These are phyloP conservation scores for Drosophila grimshawi DNA, from an alignment of 1,140 invertebrate genomes.

Conservation along the genomic window DNA sequence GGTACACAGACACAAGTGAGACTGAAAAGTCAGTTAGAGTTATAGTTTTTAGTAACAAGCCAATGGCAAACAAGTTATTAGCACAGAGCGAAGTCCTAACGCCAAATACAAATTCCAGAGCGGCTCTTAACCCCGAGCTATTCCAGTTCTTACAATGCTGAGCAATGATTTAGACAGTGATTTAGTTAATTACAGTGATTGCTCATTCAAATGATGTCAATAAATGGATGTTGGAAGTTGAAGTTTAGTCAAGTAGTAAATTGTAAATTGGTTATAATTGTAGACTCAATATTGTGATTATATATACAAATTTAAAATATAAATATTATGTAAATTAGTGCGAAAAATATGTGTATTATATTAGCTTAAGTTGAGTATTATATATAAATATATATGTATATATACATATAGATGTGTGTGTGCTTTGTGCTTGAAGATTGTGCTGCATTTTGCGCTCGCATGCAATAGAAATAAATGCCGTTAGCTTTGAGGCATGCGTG, in stretches of 20 bases:
- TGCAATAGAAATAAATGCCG: conserved; percentile 17
- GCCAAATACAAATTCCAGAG: conserved; percentile 35
- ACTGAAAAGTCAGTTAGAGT: not conserved
- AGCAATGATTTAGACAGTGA: conserved; percentile 32
- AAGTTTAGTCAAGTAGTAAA: not conserved
- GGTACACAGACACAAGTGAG: not conserved
- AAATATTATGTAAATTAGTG: conserved; percentile 2
- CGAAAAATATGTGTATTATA: not conserved
- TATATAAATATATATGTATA: conserved; percentile 24
- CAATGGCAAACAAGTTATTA: conserved; percentile 32
- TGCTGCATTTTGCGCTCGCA: conserved; percentile 11
- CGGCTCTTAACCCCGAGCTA: conserved; percentile 32
- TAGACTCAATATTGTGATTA: not conserved
- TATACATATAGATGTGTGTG: conserved; percentile 14
- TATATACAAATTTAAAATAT: not conserved
- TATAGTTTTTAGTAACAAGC: conserved; percentile 1
- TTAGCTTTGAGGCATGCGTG: not conserved
- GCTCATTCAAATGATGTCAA: conserved; percentile 13
- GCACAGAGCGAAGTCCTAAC: conserved; percentile 26
- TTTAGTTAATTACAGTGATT: conserved; percentile 41
- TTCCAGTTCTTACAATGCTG: conserved; percentile 1
- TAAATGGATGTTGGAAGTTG: conserved; percentile 1
- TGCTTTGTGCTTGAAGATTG: not conserved
- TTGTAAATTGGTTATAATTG: not conserved
- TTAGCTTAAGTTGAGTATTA: conserved; percentile 9